Base-by-base conservation (phyloP, 1,140 invertebrate species). In the Camponotus floridanus region DNA sequence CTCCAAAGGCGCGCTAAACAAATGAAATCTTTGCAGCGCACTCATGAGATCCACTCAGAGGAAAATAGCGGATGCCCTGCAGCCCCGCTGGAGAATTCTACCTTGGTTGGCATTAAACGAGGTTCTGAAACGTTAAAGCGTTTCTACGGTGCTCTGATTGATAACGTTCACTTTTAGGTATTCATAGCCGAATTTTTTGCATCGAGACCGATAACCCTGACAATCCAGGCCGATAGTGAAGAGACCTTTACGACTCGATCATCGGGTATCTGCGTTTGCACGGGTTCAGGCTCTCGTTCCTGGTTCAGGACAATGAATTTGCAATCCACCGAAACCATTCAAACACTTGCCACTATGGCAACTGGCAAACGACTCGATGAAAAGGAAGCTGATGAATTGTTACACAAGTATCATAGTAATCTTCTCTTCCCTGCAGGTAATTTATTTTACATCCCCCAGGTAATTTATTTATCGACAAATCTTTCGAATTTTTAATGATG, bases 151-250 rank as follows among this genome's bases (percentile, higher is more conserved):
- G 21, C 15, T 0, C 39, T 31, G 79, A 6, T 85, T 51, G 42
- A 85, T 78, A 85, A 65, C 26, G 2, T 26, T 78, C 73, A 33
- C 42, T 78, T 78, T 48, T 57, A 97, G 97, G 98, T 99, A 1
- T 99, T 99, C 93, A 97, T 99, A 92, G 99, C 98, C 3, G 99
- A 99, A 95, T 97, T 97, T 88, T 96, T 99, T 59, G 98, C 98
- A 39, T 98, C 99, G 0, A 96, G 98, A 83, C 98, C 99, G 1
- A 99, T 98, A 0, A 97, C 98, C 91, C 96, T 99, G 92, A 97
- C 98, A 91, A 94, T 97, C 65, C 95, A 96, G 74, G 96, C 98
- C 87, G 97, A 98, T 92, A 95, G 96, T 68, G 95, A 96, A 13
- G 94, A 96, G 61, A 95, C 96, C 70, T 97, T 97, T 45, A 98